Conservation (phyloP, 2,113 vertebrate species). For the Phaethornis superciliosus region DNA sequence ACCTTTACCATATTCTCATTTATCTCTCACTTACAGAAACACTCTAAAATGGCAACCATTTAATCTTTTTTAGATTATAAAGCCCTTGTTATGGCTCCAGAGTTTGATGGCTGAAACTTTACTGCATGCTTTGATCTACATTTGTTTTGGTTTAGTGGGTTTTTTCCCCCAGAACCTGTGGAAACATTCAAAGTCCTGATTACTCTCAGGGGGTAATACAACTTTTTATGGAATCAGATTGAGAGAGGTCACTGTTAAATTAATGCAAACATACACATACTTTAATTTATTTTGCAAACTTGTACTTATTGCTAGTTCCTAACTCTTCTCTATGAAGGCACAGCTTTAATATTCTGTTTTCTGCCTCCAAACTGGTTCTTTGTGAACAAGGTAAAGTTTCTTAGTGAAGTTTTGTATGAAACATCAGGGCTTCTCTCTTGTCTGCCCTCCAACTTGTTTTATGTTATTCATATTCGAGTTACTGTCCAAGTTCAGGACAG, state of each 20-base stretch:
- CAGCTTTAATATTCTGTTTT: background rate
- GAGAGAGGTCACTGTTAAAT: background rate
- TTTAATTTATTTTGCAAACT: background rate
- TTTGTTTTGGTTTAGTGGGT: background rate
- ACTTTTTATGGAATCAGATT: background rate
- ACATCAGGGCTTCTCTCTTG: background rate
- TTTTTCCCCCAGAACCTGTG: background rate
- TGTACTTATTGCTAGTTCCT: background rate
- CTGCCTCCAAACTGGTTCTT: background rate
- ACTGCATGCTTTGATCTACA: background rate
- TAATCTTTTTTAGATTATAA: slow-evolving; percentile 50
- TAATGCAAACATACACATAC: background rate
- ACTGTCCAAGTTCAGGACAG: background rate
- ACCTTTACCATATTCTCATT: slow-evolving; percentile 6
- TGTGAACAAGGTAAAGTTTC: background rate
- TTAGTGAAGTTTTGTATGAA: background rate
- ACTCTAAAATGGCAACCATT: slow-evolving; percentile 1
- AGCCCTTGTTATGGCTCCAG: slow-evolving; percentile 45
- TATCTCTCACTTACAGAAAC: slow-evolving; percentile 37
- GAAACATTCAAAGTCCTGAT: background rate
- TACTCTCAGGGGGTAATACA: background rate
- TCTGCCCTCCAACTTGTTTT: background rate
- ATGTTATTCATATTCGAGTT: background rate
- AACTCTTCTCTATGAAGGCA: background rate
- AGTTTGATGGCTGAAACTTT: background rate